A percentile compares a stretch with the other conserved stretches of the same genome.
phyloP scores from a whole-genome alignment of 2,797 vertebrate genomes.

The Tachyglossus aculeatus region DNA sequence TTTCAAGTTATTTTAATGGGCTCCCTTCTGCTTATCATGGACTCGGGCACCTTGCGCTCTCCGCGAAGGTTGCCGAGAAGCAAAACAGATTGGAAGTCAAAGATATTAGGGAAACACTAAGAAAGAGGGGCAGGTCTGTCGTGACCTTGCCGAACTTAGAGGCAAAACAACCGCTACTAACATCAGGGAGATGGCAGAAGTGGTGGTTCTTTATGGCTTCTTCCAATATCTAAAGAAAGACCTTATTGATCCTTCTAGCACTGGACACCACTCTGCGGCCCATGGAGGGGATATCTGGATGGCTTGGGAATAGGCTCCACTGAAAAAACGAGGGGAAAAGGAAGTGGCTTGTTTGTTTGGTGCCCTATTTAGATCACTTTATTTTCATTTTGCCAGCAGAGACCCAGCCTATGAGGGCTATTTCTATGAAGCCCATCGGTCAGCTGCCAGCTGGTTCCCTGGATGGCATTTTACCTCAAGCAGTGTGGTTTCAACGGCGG shows the following conservation, averaged over 20 bases:
- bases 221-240: not conserved
- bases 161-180: not conserved
- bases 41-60: conserved; percentile 19
- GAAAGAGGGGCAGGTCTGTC: not conserved
- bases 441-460: not conserved
- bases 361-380: not conserved
- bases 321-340: not conserved
- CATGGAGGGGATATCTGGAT: not conserved
- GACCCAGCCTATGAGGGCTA: not conserved
- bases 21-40: conserved; percentile 26
- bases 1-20: conserved; percentile 45
- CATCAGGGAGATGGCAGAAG: too few species aligned
- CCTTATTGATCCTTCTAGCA: not conserved
- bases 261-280: not conserved
- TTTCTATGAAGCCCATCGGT: not conserved
- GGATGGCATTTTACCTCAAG: not conserved
- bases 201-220: too few species aligned
- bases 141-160: conserved; percentile 16
- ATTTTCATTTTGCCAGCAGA: not conserved
- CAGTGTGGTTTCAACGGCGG: too few species aligned
- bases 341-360: not conserved
- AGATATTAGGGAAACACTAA: conserved; percentile 42
- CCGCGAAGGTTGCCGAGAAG: conserved; percentile 44
- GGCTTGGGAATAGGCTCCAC: not conserved
- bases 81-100: conserved; percentile 34